Evolutionary conservation across 2,113 vertebrate species (phyloP), one percentile per base, ranked within the genome.

Genomic region (Herpailurus yagouaroundi): DNA sequence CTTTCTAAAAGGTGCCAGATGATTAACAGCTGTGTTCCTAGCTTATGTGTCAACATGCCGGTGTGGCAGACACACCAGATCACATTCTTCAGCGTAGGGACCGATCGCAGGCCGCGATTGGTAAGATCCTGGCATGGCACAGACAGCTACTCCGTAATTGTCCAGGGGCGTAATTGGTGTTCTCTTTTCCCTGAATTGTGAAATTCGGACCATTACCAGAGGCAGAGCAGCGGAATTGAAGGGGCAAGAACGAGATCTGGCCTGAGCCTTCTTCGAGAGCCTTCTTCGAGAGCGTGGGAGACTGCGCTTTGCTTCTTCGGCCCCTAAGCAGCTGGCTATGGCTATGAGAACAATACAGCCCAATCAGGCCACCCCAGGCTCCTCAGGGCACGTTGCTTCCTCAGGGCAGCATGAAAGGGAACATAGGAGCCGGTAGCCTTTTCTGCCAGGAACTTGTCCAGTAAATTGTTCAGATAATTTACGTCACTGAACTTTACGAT

Each of bases 381-480:
- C 73, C 66, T 0, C 0, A 66, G 27, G 71, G 94, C 60, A 95
- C 95, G 89, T 0, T 19, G 33, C 14, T 68, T 96, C 93, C 96
- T 91, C 63, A 33, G 11, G 68, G 88, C 31, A 60, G 71, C 71
- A 77, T 57, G 95, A 25, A 25, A 57, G 50, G n/a, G 71, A 93
- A 60, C 36, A 71, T 5, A 69, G 81, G 68, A 52, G 33, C 79
- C 14, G 80, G 15, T 4, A 71, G 88, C 15, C 38, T 82, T 97
- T 73, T 71, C 60, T 92, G 79, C 92, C 80, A 83, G 79, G 73
- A 97, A 94, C 27, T 69, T 97, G 57, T 97, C 48, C 71, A 95
- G 29, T 68, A 79, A 95, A 94, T 95, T 94, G 95, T 96, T 91
- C 57, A 76, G 94, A 71, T 94, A 74, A 97, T 95, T 97, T 57